Conservation (phyloP, 2,888 invertebrate genomes). For the Auanema freiburgensis region DNA sequence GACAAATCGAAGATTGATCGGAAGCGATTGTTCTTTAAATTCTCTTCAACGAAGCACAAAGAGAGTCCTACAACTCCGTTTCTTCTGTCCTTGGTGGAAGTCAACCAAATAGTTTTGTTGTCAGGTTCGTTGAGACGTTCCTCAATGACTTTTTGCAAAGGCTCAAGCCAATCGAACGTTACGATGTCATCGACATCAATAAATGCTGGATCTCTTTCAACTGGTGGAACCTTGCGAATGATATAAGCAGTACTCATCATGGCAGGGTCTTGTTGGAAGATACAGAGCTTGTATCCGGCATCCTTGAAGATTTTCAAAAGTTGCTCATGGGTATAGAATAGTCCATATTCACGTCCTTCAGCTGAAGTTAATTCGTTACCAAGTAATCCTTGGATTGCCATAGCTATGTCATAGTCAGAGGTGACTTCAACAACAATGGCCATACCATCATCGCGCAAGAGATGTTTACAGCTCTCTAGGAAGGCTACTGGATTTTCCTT, state of each 20-base stretch:
- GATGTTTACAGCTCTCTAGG: slow-evolving; percentile 47
- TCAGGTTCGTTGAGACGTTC: slow-evolving; percentile 73
- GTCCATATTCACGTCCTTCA: slow-evolving; percentile 45
- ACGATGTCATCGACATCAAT: slow-evolving; percentile 61
- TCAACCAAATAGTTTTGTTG: slow-evolving; percentile 70
- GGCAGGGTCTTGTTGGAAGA: slow-evolving; percentile 46
- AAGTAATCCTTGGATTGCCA: slow-evolving; percentile 47
- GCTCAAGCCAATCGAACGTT: slow-evolving; percentile 63
- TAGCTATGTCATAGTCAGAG: slow-evolving; percentile 59
- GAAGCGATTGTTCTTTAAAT: slow-evolving; percentile 62
- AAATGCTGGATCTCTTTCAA: slow-evolving; percentile 55
- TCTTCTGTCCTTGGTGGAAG: slow-evolving; percentile 70
- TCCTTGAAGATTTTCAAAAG: slow-evolving; percentile 51
- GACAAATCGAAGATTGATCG: slow-evolving; percentile 61
- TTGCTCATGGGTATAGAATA: slow-evolving; percentile 53
- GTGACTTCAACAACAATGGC: slow-evolving; percentile 66
- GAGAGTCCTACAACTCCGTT: slow-evolving; percentile 84
- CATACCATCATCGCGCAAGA: slow-evolving; percentile 66
- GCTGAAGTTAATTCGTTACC: slow-evolving; percentile 41
- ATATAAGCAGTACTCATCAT: slow-evolving; percentile 54
- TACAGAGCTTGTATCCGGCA: slow-evolving; percentile 60
- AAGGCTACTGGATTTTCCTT: slow-evolving; percentile 57
- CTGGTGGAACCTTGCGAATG: slow-evolving; percentile 46
- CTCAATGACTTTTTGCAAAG: slow-evolving; percentile 69
- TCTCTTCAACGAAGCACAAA: slow-evolving; percentile 75